Base-by-base conservation (phyloP, 2,113 vertebrate genomes). In the Stictonetta naevosa region DNA sequence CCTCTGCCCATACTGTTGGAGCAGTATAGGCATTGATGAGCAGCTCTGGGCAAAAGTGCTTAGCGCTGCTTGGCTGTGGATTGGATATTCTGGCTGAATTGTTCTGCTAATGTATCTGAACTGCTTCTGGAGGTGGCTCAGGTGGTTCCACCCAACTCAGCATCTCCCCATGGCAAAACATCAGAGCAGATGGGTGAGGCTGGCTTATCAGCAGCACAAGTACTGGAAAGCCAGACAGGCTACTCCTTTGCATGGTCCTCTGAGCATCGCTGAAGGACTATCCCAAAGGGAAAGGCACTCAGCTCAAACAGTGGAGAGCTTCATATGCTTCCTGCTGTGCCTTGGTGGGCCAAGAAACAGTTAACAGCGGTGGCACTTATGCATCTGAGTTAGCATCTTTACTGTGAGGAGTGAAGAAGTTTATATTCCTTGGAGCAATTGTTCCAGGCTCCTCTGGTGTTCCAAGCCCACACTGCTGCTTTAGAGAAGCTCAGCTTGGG, bases 341-440 rank as follows among this genome's bases (percentile, higher is more conserved):
- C 78, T 62, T 64, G 76, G 8, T 68, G 88, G 69, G 42, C 76
- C 3, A 23, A 81, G 92, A 96, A 96, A 90, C 18, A 81, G 92
- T 96, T 97, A 97, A 94, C 29, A 13, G 5, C 26, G 38, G 72
- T 67, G 92, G 86, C 64, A 60, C 52, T 55, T 46, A 85, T 83
- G 73, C 69, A 50, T 95, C 83, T 89, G 80, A 97, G 62, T 46
- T 78, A 92, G 33, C 62, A 92, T 92, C 83, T 95, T 95, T 93
- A 62, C 76, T 91, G 83, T 82, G 71, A 92, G 89, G 44, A 90
- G 59, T 67, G 36, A 90, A 90, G 96, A 59, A 93, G 90, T 92
- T 96, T 94, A 46, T 93, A 62, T 94, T 95, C 95, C 94, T 94
- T 94, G 85, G 71, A 94, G 82, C n/a, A 64, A 91, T 95, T 96